Evolutionary conservation across 2,797 vertebrate genomes (phyloP).

Genomic region (Vipera latastei): DNA sequence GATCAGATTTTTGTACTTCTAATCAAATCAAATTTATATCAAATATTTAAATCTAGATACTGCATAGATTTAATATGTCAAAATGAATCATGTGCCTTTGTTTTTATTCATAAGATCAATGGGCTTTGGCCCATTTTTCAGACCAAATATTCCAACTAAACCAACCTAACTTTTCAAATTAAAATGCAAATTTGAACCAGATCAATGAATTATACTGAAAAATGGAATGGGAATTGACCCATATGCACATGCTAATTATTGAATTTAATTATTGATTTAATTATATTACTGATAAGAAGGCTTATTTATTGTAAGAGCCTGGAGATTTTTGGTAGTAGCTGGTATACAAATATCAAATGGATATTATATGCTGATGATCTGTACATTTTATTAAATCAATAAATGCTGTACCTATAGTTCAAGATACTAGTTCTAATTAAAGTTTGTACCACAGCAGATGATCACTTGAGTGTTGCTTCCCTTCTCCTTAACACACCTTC

Average conservation of each 20-base stretch:
- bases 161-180: background rate
- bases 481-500: background rate
- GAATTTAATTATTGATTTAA: background rate
- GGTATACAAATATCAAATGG: background rate
- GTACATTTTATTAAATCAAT: background rate
- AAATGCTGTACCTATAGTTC: background rate
- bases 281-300: background rate
- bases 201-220: background rate
- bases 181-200: background rate
- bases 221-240: background rate
- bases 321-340: background rate
- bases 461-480: background rate
- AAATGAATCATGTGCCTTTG: background rate
- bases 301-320: background rate
- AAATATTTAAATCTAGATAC: background rate
- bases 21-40: background rate
- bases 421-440: background rate
- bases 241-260: background rate
- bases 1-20: background rate
- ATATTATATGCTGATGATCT: background rate
- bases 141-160: background rate
- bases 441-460: background rate
- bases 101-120: background rate
- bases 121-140: background rate
- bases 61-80: background rate